Evolutionary conservation across 1,140 invertebrate genomes (phyloP), one percentile per base, ranked within the genome.

Genomic region (Dolichoris vasculosae): DNA sequence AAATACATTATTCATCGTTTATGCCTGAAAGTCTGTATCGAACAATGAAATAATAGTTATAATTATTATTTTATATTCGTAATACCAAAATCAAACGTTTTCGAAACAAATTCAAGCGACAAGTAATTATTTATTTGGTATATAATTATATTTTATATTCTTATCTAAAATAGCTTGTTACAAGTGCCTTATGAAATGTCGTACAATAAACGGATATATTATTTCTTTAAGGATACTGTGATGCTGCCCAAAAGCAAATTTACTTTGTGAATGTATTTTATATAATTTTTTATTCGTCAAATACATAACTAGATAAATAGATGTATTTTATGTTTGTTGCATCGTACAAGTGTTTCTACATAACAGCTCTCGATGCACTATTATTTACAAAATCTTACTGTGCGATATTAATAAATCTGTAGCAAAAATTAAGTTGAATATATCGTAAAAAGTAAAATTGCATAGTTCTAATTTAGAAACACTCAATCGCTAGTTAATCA

Each of bases 131-230:
- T 64, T 46, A 46, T 81, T 30, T 63, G 3, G n/a, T 78, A 38
- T 26, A 63, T 59, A 30, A 38, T 35, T 67, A 46, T 23, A n/a
- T 79, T 23, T 30, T 43, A 64, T 43, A 30, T 80, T 67, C n/a
- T 75, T 73, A 35, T 81, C 13, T 69, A 51, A 38, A 48, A 2
- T 23, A 69, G 17, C n/a, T 81, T 81, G 9, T 81, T 71, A 40
- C 30, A 59, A 82, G 80, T 82, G 80, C 80, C 80, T 82, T 73
- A 73, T 17, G 46, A 82, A 55, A 48, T 71, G 9, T 20, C 40
- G 32, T 55, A 71, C 30, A 35, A 7, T 51, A 55, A n/a, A 23
- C 46, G 7, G n/a, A 59, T 55, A 30, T 81, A 20, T 35, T 48
- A 46, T 69, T 81, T 81, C 13, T 63, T n/a, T 48, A 46, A 69